Evolutionary conservation across 2,888 invertebrate genomes (phyloP), one percentile per base, ranked within the genome.

Genomic region (Crossocerus cetratus): DNA sequence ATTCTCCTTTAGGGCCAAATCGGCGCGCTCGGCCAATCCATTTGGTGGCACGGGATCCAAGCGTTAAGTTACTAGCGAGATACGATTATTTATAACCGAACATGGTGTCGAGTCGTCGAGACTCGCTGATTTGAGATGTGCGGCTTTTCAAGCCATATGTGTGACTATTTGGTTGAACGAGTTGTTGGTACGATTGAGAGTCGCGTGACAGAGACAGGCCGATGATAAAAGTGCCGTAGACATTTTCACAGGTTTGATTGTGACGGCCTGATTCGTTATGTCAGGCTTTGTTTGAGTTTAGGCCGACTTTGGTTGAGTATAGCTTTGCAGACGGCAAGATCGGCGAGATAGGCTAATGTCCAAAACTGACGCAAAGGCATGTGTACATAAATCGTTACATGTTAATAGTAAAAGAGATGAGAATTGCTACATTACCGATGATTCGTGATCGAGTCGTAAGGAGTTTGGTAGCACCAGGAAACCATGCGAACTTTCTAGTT

Each of bases 1-100:
- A 43, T 63, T 65, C 60, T 69, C 55, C 57, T 62, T 49, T 53
- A 64, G 49, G 78, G 82, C 76, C 76, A 74, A 81, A 77, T 80
- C 78, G 75, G 69, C 76, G 74, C 69, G 73, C 64, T 72, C 70
- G 64, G 57, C 53, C 69, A 72, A 74, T 32, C 44, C 55, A 64
- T n/a, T 55, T 72, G 53, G 63, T 43, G 16, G 55, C 49, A 45
- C 67, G 21, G 57, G 43, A 55, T 56, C 59, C 64, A 69, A 49
- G 66, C 57, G 55, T 61, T 58, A 67, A 21, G 23, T 60, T 55
- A 44, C 54, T 69, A 65, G 64, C 45, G 53, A 61, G 49, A 49
- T 72, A 56, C 20, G 20, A 73, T 76, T 76, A 74, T 74, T 76
- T 80, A 69, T 69, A 69, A 65, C n/a, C 22, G 54, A 45, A 44